Conservation (phyloP, 2,888 invertebrate species). For the Bruchidius siliquastri region DNA sequence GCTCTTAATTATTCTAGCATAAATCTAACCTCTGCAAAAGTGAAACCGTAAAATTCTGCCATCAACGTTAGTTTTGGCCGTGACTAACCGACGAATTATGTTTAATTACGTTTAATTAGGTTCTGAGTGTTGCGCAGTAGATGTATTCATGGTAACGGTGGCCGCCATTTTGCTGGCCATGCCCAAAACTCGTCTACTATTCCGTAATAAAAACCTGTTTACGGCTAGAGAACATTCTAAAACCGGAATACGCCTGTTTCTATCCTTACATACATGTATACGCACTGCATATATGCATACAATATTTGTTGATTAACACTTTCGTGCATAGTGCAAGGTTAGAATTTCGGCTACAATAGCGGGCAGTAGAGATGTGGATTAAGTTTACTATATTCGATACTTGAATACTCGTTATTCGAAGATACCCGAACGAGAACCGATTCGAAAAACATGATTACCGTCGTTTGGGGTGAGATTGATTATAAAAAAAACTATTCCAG, state of each 20-base stretch:
- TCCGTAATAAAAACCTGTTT: background rate
- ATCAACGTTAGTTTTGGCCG: background rate
- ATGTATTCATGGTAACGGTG: background rate
- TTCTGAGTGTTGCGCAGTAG: background rate
- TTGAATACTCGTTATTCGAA: too few species aligned
- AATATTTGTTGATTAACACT: background rate
- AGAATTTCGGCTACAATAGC: background rate
- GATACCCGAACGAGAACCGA: too few species aligned
- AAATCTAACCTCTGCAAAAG: background rate
- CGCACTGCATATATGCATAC: background rate
- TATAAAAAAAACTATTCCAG: too few species aligned
- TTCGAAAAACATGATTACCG: too few species aligned
- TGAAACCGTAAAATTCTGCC: background rate
- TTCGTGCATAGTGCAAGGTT: background rate
- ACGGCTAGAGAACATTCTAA: background rate
- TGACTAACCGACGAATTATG: background rate
- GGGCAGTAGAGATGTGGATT: too few species aligned
- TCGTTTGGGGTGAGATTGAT: too few species aligned
- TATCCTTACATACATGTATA: background rate
- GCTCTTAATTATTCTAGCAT: background rate
- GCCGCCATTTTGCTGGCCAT: background rate
- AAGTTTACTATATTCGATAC: too few species aligned
- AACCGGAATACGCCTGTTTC: background rate
- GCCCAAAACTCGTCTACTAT: background rate
- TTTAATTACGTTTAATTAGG: background rate